A percentile compares a stretch with the other conserved stretches of the same genome.
phyloP scores from a whole-genome alignment of 2,113 vertebrate genomes.

The Cacatua alba region DNA sequence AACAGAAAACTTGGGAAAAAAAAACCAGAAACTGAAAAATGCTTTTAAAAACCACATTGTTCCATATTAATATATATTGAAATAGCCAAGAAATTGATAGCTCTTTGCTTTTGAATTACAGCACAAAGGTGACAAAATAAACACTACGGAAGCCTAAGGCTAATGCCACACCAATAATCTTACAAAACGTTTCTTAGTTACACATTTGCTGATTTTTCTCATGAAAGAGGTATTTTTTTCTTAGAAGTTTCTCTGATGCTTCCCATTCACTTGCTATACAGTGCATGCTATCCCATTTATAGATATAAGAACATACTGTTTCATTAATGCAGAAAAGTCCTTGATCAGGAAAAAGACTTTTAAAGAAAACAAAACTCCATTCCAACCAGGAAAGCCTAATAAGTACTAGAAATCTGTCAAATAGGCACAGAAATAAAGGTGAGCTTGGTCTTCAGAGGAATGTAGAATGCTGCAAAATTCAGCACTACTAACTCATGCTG shows the following conservation, averaged over 20 bases:
- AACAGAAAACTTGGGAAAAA: not conserved
- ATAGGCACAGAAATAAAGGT: not conserved
- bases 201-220: not conserved
- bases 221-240: not conserved
- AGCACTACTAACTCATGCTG: not conserved
- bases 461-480: not conserved
- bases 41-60: not conserved
- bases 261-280: not conserved
- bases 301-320: not conserved
- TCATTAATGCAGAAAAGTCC: not conserved
- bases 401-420: not conserved
- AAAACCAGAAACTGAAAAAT: not conserved
- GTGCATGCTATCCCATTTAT: not conserved
- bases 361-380: not conserved
- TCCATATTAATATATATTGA: not conserved
- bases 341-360: not conserved
- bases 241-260: not conserved
- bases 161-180: accelerated
- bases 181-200: not conserved
- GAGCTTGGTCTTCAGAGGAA: not conserved
- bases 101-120: not conserved
- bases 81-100: not conserved
- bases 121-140: not conserved
- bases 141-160: not conserved
- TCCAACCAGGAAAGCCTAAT: not conserved